Evolutionary conservation across 2,888 invertebrate species (phyloP).

Genomic region (Pseudoips prasinana): DNA sequence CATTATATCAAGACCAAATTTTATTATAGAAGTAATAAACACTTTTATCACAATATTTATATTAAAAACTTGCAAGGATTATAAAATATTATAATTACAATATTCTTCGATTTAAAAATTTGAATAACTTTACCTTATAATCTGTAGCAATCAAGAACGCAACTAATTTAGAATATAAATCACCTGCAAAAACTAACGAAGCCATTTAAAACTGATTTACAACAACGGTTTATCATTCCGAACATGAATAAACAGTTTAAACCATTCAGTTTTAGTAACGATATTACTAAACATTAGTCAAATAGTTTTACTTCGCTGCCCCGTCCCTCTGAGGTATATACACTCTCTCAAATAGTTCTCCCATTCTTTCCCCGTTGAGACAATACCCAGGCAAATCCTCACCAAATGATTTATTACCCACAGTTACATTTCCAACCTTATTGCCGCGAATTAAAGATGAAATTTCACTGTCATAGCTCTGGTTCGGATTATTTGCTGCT

Average conservation of each 20-base stretch:
- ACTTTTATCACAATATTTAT: too few species aligned
- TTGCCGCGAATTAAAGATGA: slow-evolving; percentile 45
- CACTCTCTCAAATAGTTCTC: slow-evolving; percentile 62
- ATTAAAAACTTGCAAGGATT: too few species aligned
- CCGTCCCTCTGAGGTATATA: slow-evolving; percentile 66
- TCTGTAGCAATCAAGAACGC: too few species aligned
- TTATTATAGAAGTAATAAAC: too few species aligned
- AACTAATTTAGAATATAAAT: too few species aligned
- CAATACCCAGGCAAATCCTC: slow-evolving; percentile 56
- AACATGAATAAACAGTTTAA: slow-evolving; percentile 19
- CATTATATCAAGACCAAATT: too few species aligned
- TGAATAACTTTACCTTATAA: too few species aligned
- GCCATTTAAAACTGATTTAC: neutral
- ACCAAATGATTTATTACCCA: slow-evolving; percentile 48
- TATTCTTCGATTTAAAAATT: too few species aligned
- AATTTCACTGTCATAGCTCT: slow-evolving; percentile 47
- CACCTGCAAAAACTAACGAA: too few species aligned
- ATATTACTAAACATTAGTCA: slow-evolving; percentile 7
- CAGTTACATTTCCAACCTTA: slow-evolving; percentile 44
- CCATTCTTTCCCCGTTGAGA: slow-evolving; percentile 59
- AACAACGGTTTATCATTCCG: slow-evolving; percentile 8
- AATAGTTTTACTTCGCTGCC: slow-evolving; percentile 37
- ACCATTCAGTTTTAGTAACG: slow-evolving; percentile 16
- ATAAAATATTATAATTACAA: too few species aligned
- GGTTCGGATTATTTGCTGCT: slow-evolving; percentile 45